phyloP scores from a whole-genome alignment of 2,888 invertebrate genomes.

The Hetaerina titia region DNA sequence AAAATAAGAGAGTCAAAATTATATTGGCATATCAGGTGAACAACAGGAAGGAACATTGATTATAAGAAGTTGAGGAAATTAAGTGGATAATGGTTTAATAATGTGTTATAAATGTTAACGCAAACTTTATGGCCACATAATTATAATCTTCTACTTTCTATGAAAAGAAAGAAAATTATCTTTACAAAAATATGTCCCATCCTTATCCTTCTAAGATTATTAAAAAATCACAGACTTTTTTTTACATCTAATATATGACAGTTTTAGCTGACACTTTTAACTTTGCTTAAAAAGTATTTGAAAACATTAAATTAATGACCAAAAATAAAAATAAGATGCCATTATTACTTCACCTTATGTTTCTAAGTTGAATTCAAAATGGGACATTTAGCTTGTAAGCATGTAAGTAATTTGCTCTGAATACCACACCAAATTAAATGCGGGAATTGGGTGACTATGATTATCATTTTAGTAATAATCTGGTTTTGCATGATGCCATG shows the following conservation, averaged over 20 bases:
- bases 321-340: constrained; percentile 9
- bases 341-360: not conserved
- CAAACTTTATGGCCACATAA: constrained; percentile 57
- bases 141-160: constrained; percentile 19
- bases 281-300: constrained; percentile 25
- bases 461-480: constrained; percentile 60
- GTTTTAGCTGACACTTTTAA: constrained; percentile 13
- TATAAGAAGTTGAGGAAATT: constrained; percentile 21
- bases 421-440: constrained; percentile 66
- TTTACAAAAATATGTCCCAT: constrained; percentile 66
- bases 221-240: constrained; percentile 66
- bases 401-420: constrained; percentile 55
- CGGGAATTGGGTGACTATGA: constrained; percentile 48
- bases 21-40: not conserved
- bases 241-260: constrained; percentile 53
- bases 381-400: constrained; percentile 53
- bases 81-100: constrained; percentile 45
- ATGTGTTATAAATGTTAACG: constrained; percentile 37
- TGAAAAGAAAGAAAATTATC: constrained; percentile 53
- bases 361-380: constrained; percentile 38
- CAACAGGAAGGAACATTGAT: constrained; percentile 36
- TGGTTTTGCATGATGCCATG: constrained; percentile 5
- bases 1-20: not conserved
- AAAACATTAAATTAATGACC: constrained; percentile 25
- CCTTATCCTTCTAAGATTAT: constrained; percentile 51